phyloP scores from a whole-genome alignment of 2,888 invertebrate species.

The Eugnorisma glareosa region DNA sequence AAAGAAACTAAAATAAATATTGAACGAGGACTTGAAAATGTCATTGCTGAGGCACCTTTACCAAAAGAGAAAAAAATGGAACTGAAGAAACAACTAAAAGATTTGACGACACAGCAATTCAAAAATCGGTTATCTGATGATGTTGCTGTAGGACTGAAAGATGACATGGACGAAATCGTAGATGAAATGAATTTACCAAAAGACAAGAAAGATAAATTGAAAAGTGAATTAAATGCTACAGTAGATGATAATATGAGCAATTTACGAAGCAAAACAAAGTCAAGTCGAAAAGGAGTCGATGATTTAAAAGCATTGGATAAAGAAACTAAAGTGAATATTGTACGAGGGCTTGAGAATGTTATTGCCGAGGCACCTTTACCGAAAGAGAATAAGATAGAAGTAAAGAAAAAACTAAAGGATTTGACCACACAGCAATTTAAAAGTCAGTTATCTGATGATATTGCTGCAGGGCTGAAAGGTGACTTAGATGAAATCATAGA shows the following conservation, averaged over 20 bases:
- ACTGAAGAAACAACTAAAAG: background rate
- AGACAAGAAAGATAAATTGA: slow-evolving; percentile 45
- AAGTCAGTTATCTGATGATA: background rate
- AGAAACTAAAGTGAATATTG: background rate
- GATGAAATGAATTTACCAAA: slow-evolving; percentile 33
- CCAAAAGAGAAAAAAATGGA: background rate
- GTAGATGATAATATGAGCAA: background rate
- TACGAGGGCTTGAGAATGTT: background rate
- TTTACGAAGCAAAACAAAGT: background rate
- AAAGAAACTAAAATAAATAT: background rate
- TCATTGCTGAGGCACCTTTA: background rate
- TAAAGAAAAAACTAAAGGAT: slow-evolving; percentile 7
- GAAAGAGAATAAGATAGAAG: background rate
- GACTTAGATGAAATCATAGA: slow-evolving; percentile 24
- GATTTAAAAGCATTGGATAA: background rate
- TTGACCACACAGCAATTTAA: background rate
- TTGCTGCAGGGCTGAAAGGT: background rate
- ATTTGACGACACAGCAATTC: background rate
- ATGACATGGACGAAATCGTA: slow-evolving; percentile 43
- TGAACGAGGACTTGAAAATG: background rate
- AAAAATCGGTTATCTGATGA: background rate
- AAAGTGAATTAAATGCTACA: slow-evolving; percentile 47
- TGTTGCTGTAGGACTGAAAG: background rate
- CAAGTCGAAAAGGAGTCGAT: too few species aligned
- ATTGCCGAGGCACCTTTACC: background rate